phyloP scores from a whole-genome alignment of 2,888 invertebrate genomes.

The Muschampia plurimacula region DNA sequence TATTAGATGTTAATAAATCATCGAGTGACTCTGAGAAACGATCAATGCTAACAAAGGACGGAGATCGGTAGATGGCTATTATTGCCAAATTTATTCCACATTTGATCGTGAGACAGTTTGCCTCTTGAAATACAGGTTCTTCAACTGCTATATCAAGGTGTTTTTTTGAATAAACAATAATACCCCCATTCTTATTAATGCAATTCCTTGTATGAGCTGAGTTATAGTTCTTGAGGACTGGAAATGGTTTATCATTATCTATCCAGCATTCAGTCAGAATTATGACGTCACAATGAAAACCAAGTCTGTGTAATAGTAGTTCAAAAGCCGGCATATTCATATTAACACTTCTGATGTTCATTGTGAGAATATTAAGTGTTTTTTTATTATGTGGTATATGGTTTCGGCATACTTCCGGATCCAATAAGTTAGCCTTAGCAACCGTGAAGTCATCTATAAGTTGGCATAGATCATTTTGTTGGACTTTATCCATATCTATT shows the following conservation, averaged over 20 bases:
- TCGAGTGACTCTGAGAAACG: background rate
- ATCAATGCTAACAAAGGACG: background rate
- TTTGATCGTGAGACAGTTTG: background rate
- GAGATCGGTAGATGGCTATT: constrained; percentile 2
- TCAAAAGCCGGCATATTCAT: background rate
- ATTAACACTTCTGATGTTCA: constrained; percentile 2
- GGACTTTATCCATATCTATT: background rate
- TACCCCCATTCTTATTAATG: constrained; percentile 12
- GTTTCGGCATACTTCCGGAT: background rate
- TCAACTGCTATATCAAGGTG: background rate
- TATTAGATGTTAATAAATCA: background rate
- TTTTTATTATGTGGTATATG: background rate
- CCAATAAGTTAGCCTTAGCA: background rate
- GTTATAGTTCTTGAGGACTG: background rate
- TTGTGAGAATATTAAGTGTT: background rate
- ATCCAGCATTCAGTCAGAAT: constrained; percentile 3
- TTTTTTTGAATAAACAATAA: background rate
- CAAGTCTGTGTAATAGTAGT: background rate
- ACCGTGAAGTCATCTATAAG: background rate
- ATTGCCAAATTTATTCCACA: background rate
- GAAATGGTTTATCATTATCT: background rate
- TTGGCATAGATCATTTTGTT: background rate
- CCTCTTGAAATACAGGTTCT: background rate
- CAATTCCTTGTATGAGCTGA: background rate
- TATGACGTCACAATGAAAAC: background rate